phyloP scores from a whole-genome alignment of 2,113 vertebrate genomes.

The Vireo altiloquus region DNA sequence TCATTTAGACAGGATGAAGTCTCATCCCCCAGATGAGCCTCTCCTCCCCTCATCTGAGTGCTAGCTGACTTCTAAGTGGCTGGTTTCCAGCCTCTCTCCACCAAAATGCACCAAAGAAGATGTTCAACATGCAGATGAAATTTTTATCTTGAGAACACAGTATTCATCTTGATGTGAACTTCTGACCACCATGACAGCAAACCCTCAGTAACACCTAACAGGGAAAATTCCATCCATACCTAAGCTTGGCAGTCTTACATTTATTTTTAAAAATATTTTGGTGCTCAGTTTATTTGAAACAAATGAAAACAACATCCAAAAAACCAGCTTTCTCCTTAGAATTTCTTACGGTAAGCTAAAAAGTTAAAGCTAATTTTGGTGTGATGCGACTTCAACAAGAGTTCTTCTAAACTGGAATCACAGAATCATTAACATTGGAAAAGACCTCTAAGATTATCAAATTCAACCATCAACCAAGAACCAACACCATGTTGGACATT shows the following conservation, averaged over 20 bases:
- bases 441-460: not conserved
- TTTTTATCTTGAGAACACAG: not conserved
- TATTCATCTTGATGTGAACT: not conserved
- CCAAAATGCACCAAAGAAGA: not conserved
- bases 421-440: not conserved
- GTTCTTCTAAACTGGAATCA: not conserved
- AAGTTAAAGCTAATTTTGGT: not conserved
- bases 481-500: not conserved
- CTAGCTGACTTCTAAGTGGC: not conserved
- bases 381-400: not conserved
- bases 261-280: not conserved
- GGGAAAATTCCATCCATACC: not conserved
- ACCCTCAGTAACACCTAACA: fast-evolving
- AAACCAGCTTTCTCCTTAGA: not conserved
- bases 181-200: not conserved
- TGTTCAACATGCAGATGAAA: not conserved
- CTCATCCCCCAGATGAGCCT: not conserved
- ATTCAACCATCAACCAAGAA: not conserved
- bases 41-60: not conserved
- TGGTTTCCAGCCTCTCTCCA: not conserved
- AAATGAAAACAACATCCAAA: not conserved
- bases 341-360: not conserved
- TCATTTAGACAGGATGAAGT: not conserved
- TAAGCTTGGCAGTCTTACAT: not conserved
- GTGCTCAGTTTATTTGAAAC: not conserved